These are phyloP conservation scores for Gymnarchus niloticus DNA, from an alignment of 2,113 vertebrate species.

Conservation along the genomic window DNA sequence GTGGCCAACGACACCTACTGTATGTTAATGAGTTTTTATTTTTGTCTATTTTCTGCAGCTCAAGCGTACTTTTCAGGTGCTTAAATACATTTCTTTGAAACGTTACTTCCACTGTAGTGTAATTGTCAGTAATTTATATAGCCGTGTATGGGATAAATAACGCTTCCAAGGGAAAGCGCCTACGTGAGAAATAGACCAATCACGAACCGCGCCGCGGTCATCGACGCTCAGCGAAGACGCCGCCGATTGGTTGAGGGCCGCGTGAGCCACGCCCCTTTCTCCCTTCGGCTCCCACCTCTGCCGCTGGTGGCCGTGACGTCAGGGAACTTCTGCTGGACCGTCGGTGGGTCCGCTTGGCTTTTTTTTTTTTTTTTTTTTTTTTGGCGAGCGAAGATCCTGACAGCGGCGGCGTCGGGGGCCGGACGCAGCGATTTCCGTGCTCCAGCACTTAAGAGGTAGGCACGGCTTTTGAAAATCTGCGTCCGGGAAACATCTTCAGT, in stretches of 20 bases:
- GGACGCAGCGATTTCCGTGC: neutral
- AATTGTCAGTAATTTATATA: neutral
- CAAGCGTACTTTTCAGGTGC: neutral
- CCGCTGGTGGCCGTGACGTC: conserved; percentile 36
- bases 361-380: too few relatives aligned
- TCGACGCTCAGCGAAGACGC: neutral
- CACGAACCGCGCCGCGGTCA: conserved; percentile 6
- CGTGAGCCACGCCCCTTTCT: conserved; percentile 11
- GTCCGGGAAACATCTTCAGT: neutral
- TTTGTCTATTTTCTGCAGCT: neutral
- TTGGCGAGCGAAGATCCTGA: conserved; percentile 1
- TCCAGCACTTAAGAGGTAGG: conserved; percentile 10
- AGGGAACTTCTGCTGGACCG: conserved; percentile 28
- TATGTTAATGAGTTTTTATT: neutral
- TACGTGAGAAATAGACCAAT: conserved; percentile 17
- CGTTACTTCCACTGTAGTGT: neutral
- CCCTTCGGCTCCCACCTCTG: neutral
- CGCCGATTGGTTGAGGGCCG: conserved; percentile 33
- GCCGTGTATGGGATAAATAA: conserved; percentile 4
- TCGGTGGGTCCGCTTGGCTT: conserved; percentile 30
- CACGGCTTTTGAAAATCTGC: neutral
- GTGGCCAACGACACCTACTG: neutral
- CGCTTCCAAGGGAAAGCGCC: neutral
- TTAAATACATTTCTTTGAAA: neutral
- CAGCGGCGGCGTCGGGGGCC: conserved; percentile 20